These are phyloP conservation scores for Enteromius treurensis DNA, from an alignment of 2,797 vertebrate species.

Conservation along the genomic window DNA sequence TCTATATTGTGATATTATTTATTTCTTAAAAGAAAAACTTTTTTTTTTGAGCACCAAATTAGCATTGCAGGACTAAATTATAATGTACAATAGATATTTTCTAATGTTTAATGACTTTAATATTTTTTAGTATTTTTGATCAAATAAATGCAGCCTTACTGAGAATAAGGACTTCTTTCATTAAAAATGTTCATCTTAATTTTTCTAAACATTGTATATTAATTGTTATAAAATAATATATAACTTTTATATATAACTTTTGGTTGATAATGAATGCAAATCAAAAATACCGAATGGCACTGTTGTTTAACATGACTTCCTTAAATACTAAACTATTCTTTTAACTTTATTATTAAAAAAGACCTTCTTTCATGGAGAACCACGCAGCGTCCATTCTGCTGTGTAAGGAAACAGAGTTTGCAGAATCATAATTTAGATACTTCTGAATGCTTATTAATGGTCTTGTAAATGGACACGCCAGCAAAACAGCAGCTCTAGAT, in stretches of 20 bases:
- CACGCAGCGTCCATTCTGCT: constrained; percentile 15
- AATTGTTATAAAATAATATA: background rate
- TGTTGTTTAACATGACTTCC: background rate
- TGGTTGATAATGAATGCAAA: background rate
- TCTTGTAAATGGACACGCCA: constrained; percentile 3
- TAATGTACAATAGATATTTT: background rate
- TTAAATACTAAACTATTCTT: background rate
- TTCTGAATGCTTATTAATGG: constrained; percentile 38
- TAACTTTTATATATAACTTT: background rate
- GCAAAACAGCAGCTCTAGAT: constrained; percentile 18
- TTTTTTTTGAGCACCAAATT: background rate
- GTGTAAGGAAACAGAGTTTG: constrained; percentile 3
- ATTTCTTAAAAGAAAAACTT: background rate
- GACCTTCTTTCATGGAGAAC: background rate
- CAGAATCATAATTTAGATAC: constrained; percentile 20
- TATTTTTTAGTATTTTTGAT: background rate
- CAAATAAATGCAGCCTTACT: background rate
- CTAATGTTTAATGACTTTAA: background rate
- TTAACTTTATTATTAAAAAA: background rate
- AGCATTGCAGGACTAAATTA: background rate
- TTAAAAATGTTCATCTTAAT: too few species aligned
- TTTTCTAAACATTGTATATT: background rate
- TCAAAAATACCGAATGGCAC: background rate
- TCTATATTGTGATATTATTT: background rate
- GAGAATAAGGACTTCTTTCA: background rate